Percentiles rank a stretch among this genome's conserved stretches.
Evolutionary conservation across 2,797 vertebrate genomes (phyloP).

Genomic region (Scleropages formosus): DNA sequence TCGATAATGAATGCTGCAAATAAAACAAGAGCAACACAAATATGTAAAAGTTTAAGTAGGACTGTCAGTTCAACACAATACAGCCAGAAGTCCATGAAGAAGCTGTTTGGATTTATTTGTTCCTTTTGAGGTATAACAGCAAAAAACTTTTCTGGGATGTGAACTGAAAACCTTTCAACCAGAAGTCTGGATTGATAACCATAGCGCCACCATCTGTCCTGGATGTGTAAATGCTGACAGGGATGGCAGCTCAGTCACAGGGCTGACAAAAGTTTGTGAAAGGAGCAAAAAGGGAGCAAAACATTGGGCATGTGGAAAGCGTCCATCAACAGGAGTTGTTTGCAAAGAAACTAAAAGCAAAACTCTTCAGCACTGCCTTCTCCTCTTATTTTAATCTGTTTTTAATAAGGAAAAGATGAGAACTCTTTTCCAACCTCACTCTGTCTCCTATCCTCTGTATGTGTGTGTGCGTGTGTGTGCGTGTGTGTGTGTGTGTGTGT

Average conservation of each 20-base stretch:
- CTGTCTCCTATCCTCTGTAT: conserved; percentile 36
- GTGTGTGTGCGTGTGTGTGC: conserved; percentile 25
- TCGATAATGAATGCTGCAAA: too few species aligned
- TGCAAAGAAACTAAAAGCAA: background rate
- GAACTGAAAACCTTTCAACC: too few species aligned
- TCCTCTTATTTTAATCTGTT: conserved; percentile 30
- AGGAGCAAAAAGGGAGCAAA: background rate
- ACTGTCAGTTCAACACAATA: too few species aligned
- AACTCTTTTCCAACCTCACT: conserved; percentile 35
- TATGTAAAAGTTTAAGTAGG: too few species aligned
- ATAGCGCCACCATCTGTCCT: background rate
- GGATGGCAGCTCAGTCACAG: background rate
- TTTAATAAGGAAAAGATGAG: conserved; percentile 11
- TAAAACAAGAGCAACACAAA: too few species aligned
- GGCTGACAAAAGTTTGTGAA: background rate
- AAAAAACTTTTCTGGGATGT: too few species aligned
- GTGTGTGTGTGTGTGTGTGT: conserved; percentile 18
- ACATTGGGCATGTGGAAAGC: background rate
- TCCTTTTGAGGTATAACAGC: background rate
- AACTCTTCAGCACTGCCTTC: background rate
- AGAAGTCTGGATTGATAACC: background rate
- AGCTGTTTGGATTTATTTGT: too few species aligned
- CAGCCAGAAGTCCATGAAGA: too few species aligned
- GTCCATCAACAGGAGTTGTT: background rate
- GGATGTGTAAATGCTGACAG: background rate